Conservation (phyloP, 2,797 vertebrate genomes). For the Odontamblyopus lacepedii region DNA sequence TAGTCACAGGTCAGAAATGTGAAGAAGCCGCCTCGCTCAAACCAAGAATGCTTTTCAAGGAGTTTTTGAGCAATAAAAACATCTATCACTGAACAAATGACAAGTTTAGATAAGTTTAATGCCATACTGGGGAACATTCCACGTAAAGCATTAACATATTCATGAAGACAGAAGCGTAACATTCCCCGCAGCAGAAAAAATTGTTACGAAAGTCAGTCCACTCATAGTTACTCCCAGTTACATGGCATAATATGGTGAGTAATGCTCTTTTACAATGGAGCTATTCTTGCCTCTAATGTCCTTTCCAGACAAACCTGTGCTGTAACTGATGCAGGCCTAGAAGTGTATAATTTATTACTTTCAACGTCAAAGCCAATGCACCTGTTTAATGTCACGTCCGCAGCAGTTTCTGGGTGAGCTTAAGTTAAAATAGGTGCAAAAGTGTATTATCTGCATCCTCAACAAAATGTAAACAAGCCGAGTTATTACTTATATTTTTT, state of each 20-base stretch:
- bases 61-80: too few species aligned
- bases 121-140: too few species aligned
- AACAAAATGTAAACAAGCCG: neutral
- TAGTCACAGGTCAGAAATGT: too few species aligned
- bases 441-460: neutral
- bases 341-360: neutral
- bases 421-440: neutral
- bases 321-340: neutral
- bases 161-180: too few species aligned
- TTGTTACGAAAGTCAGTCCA: neutral
- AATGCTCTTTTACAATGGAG: constrained; percentile 9
- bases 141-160: too few species aligned
- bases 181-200: too few species aligned
- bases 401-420: neutral
- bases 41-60: too few species aligned
- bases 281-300: constrained; percentile 4
- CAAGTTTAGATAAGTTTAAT: too few species aligned
- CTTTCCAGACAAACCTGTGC: constrained; percentile 3
- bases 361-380: neutral
- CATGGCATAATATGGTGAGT: constrained; percentile 6
- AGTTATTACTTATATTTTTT: neutral
- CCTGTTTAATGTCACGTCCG: neutral
- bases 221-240: neutral
- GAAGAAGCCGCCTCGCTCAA: too few species aligned
- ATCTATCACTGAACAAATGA: too few species aligned